phyloP scores from a whole-genome alignment of 2,797 vertebrate species.

The Sebastes steindachneri region DNA sequence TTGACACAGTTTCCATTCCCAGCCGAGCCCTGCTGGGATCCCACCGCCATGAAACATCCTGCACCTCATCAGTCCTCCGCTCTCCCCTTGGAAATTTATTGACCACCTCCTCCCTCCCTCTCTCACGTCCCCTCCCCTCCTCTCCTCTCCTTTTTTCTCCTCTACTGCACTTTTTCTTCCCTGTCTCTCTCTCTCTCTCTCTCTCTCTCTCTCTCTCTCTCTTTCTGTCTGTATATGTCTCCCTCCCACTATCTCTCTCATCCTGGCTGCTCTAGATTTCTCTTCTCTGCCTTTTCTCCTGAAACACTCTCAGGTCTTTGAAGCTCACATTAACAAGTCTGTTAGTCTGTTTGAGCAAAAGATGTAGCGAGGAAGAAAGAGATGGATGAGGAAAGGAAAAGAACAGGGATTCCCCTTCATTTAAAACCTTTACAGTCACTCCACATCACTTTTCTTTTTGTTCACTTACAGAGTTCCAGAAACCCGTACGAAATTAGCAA shows the following conservation, averaged over 20 bases:
- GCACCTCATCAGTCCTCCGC: slow-evolving; percentile 54
- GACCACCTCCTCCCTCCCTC: slow-evolving; percentile 38
- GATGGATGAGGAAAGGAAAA: background rate
- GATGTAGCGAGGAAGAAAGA: background rate
- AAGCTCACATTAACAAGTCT: slow-evolving; percentile 49
- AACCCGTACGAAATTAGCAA: background rate
- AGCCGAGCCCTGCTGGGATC: slow-evolving; percentile 53
- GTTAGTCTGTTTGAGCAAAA: slow-evolving; percentile 10
- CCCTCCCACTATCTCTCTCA: background rate
- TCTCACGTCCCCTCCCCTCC: background rate
- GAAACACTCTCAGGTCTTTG: slow-evolving; percentile 14
- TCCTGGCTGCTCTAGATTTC: background rate
- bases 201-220: background rate
- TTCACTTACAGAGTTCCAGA: background rate
- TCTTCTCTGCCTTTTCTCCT: background rate
- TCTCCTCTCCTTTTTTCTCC: background rate
- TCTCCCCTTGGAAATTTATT: slow-evolving; percentile 62
- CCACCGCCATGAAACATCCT: slow-evolving; percentile 42
- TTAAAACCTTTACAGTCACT: background rate
- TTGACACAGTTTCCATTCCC: slow-evolving; percentile 69
- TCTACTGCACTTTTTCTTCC: background rate
- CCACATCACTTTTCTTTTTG: background rate
- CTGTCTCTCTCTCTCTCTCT: background rate
- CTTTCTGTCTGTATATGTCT: background rate
- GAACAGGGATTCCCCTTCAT: background rate